Evolutionary conservation across 2,888 invertebrate genomes (phyloP).

Genomic region (Cerastis rubricosa): DNA sequence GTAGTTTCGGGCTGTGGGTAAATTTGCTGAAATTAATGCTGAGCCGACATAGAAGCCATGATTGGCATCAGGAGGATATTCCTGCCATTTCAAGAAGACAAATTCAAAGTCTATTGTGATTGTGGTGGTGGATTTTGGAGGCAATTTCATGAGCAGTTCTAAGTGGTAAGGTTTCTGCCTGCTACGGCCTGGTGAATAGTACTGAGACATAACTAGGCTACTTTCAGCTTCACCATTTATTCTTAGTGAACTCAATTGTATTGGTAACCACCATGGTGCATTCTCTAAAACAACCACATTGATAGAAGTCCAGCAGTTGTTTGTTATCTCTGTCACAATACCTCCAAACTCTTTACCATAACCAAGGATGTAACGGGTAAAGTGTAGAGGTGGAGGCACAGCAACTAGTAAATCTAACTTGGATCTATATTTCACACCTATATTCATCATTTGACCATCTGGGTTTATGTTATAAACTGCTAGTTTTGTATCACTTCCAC

Average conservation of each 20-base stretch:
- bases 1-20: constrained; percentile 95
- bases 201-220: constrained; percentile 90
- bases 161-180: constrained; percentile 96
- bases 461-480: constrained; percentile 93
- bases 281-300: constrained; percentile 96
- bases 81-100: constrained; percentile 99
- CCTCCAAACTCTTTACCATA: constrained; percentile 98
- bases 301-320: constrained; percentile 94
- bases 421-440: constrained; percentile 91
- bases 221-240: constrained; percentile 92
- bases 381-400: constrained; percentile 92
- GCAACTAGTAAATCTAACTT: constrained; percentile 88
- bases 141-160: constrained; percentile 95
- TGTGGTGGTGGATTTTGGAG: constrained; percentile 94
- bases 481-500: constrained; percentile 92
- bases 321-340: constrained; percentile 95
- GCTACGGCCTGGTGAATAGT: constrained; percentile 94
- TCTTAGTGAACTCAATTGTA: constrained; percentile 97
- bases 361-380: constrained; percentile 95
- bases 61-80: constrained; percentile 99
- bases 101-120: constrained; percentile 98
- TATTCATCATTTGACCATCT: constrained; percentile 92
- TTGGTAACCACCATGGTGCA: constrained; percentile 97
- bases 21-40: constrained; percentile 94
- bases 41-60: constrained; percentile 99